Evolutionary conservation across 2,888 invertebrate species (phyloP).

Genomic region (Lycophotia porphyrea): DNA sequence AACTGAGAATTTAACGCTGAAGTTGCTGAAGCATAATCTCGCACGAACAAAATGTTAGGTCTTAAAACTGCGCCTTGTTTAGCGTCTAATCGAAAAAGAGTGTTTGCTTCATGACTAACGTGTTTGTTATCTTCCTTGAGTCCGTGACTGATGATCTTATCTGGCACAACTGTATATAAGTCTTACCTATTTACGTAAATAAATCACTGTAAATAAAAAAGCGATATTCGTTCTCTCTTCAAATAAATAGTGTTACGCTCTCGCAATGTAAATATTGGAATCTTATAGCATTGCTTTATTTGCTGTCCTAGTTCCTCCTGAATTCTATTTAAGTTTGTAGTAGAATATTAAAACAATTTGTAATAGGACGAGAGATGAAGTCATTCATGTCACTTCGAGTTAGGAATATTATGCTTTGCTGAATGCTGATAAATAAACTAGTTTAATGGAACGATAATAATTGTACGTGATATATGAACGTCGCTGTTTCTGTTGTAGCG

Average conservation of each 20-base stretch:
- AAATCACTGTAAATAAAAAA: constrained; percentile 15
- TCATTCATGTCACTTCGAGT: constrained; percentile 27
- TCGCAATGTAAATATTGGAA: constrained; percentile 5
- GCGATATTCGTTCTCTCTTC: background rate
- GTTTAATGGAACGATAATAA: background rate
- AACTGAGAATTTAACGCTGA: background rate
- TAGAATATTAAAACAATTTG: constrained; percentile 14
- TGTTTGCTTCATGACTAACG: constrained; percentile 7
- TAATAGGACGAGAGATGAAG: constrained; percentile 21
- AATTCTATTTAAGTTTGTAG: background rate
- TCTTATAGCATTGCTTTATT: constrained; percentile 1
- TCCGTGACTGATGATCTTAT: constrained; percentile 39
- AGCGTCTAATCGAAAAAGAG: background rate
- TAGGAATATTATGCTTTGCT: constrained; percentile 11
- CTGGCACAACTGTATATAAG: constrained; percentile 18
- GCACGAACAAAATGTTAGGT: background rate
- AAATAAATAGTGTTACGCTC: background rate
- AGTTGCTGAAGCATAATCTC: background rate
- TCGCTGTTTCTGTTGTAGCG: background rate
- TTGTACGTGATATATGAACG: background rate
- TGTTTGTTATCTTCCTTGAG: constrained; percentile 13
- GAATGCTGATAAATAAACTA: constrained; percentile 11
- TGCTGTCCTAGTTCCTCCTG: constrained; percentile 4
- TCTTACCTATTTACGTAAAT: background rate
- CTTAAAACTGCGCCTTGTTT: constrained; percentile 12